A percentile compares a stretch with the other conserved stretches of the same genome.
phyloP scores from a whole-genome alignment of 2,113 vertebrate species.

The cattle (Bos taurus) region ARS-UCD2.0 NC_037337.1:93082001-93082500 shows the following conservation, averaged over 20 bases:
- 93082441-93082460: neutral
- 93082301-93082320: neutral
- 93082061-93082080: neutral
- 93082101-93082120: neutral
- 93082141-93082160: neutral
- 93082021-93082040: neutral
- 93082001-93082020: neutral
- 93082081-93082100: neutral
- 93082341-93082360: neutral
- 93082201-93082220: neutral
- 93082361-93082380: neutral
- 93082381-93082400: neutral
- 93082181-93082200: neutral
- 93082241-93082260: rapidly evolving
- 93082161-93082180: neutral
- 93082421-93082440: neutral
- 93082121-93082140: neutral
- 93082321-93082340: rapidly evolving
- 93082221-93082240: neutral
- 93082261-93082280: neutral
- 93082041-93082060: neutral
- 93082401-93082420: neutral
- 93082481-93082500: neutral
- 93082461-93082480: neutral
- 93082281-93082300: neutral